phyloP scores from a whole-genome alignment of 2,113 vertebrate genomes.

The Menura novaehollandiae region DNA sequence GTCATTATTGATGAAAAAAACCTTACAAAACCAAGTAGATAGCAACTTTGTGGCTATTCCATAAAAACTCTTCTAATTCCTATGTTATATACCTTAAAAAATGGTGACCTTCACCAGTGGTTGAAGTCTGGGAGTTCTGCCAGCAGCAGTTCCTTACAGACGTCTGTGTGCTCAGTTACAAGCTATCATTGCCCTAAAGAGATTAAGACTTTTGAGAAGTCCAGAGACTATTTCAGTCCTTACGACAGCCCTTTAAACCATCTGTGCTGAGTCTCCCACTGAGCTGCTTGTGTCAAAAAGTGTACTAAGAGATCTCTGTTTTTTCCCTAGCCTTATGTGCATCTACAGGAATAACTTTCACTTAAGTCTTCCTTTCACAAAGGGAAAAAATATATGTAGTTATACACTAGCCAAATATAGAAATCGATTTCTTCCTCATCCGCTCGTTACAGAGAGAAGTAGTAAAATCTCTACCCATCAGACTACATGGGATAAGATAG shows the following conservation, averaged over 20 bases:
- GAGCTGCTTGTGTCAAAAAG: not conserved
- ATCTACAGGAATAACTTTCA: not conserved
- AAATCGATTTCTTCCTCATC: not conserved
- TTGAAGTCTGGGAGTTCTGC: not conserved
- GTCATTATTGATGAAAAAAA: not conserved
- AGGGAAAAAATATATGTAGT: not conserved
- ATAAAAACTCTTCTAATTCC: not conserved
- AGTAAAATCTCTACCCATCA: not conserved
- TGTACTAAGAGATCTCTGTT: not conserved
- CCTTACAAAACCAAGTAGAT: not conserved
- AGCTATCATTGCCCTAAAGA: not conserved
- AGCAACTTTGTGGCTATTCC: not conserved
- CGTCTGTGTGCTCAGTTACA: not conserved
- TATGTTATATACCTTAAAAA: not conserved
- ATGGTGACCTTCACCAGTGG: not conserved
- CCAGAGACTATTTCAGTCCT: not conserved
- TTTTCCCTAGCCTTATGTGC: not conserved
- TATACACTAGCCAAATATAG: not conserved
- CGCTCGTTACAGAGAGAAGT: not conserved
- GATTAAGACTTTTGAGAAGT: not conserved
- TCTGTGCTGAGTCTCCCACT: not conserved
- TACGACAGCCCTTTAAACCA: constrained; percentile 17
- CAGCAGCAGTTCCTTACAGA: not conserved
- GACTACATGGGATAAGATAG: not conserved
- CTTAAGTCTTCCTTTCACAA: not conserved